Conservation (phyloP, 2,113 vertebrate genomes). For the Periophthalmodon schlosseri region DNA sequence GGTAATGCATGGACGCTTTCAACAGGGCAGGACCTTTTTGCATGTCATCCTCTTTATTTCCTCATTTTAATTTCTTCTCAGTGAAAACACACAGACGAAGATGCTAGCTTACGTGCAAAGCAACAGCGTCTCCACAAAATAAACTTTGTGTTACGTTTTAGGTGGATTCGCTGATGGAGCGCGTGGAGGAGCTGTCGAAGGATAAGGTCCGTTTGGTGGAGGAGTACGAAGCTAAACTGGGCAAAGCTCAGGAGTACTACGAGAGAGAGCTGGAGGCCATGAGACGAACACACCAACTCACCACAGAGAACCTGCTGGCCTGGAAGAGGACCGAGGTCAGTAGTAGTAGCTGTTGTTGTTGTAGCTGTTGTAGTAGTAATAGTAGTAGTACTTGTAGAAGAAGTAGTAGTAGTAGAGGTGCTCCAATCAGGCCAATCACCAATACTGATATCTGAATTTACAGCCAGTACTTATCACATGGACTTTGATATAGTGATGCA, state of each 20-base stretch:
- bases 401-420: no score
- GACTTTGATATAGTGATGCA: no score
- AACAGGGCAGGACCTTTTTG: constrained; percentile 33
- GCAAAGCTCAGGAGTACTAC: constrained; percentile 91
- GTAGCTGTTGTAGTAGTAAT: no score
- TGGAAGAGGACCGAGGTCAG: constrained; percentile 91
- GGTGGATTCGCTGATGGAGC: constrained; percentile 77
- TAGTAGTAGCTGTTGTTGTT: no score
- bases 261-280: constrained; percentile 93
- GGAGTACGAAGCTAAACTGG: constrained; percentile 91
- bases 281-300: constrained; percentile 93
- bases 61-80: constrained; percentile 49
- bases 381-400: no score
- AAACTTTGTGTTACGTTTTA: not conserved
- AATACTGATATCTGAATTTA: no score
- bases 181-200: constrained; percentile 84
- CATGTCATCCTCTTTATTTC: constrained; percentile 65
- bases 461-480: no score
- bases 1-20: not conserved
- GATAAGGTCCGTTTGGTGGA: constrained; percentile 88
- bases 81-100: not conserved
- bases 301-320: constrained; percentile 90
- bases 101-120: not conserved
- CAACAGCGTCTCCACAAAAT: no score
- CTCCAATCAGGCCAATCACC: no score